Evolutionary conservation across 2,797 vertebrate species (phyloP), one percentile per base, ranked within the genome.

Genomic region (Harpagifer antarcticus): DNA sequence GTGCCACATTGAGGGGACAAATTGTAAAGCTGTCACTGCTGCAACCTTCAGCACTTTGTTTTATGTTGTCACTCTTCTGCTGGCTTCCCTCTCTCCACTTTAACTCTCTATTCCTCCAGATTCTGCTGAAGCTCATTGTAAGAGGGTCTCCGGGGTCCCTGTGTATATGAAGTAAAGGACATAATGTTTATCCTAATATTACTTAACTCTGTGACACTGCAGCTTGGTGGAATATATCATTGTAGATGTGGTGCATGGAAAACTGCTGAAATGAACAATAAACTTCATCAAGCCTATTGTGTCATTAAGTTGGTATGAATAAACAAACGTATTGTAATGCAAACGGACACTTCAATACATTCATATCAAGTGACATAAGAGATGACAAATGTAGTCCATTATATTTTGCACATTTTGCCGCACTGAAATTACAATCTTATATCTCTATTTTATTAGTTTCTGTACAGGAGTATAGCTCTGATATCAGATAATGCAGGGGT

Each of bases 201-300:
- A 89, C 76, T 75, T 67, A 84, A 83, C 81, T 89, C 88, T 87
- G 88, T 91, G 89, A 90, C 90, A 90, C 91, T 91, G 89, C 91
- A 92, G 92, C 89, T 91, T 93, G 91, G 90, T 94, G 89, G 91
- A 92, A 88, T 91, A 93, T 93, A 90, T 90, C 81, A 87, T 90
- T 93, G 90, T 95, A 91, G 76, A 93, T 81, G 91, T 94, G 93
- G 91, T 94, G 95, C 95, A 96, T 95, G 95, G 91, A 91, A 79
- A 89, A 88, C 88, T 91, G 91, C 92, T 92, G 89, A 91, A 90
- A 88, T 74, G 31, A 91, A 85, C 83, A 93, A 92, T 91, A 93
- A 91, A 90, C 68, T 61, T 90, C 83, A 93, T 93, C 74, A 71
- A 91, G 77, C 67, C 76, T 84, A 77, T 54, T 60, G 87, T 90